These are phyloP conservation scores for Pollenia labialis DNA, from an alignment of 2,888 invertebrate species.

Conservation along the genomic window DNA sequence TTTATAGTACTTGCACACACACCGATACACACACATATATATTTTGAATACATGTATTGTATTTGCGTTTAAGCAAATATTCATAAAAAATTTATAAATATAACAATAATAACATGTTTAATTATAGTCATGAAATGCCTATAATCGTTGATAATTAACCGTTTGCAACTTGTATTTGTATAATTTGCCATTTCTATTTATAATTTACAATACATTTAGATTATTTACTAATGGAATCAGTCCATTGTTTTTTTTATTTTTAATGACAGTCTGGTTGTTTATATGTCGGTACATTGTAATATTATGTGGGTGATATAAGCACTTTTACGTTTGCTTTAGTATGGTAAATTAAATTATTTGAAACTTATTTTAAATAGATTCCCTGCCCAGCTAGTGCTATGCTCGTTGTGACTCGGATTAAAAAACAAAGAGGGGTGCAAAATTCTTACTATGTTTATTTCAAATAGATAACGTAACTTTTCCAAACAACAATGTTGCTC, in stretches of 20 bases:
- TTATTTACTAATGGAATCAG: conserved; percentile 53
- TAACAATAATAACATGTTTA: conserved; percentile 70
- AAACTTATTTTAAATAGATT: too few species aligned
- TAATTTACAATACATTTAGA: conserved; percentile 22
- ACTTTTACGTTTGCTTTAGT: not conserved
- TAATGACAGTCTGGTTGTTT: conserved; percentile 38
- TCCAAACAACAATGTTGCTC: too few species aligned
- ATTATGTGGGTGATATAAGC: conserved; percentile 34
- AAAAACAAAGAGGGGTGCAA: too few species aligned
- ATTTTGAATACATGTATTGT: not conserved
- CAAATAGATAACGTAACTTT: too few species aligned
- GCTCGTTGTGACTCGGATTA: too few species aligned
- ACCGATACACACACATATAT: not conserved
- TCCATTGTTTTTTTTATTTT: conserved; percentile 30
- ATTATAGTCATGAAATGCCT: conserved; percentile 78
- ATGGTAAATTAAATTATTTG: too few species aligned
- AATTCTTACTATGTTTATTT: too few species aligned
- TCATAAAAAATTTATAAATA: conserved; percentile 17
- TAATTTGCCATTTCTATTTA: conserved; percentile 45
- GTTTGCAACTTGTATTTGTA: conserved; percentile 75
- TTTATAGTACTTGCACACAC: conserved; percentile 20
- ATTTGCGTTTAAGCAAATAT: not conserved
- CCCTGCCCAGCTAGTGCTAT: too few species aligned
- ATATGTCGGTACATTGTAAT: conserved; percentile 21
- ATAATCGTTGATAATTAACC: conserved; percentile 81